Base-by-base conservation (phyloP, 2,888 invertebrate genomes). In the Callosobruchus maculatus region DNA sequence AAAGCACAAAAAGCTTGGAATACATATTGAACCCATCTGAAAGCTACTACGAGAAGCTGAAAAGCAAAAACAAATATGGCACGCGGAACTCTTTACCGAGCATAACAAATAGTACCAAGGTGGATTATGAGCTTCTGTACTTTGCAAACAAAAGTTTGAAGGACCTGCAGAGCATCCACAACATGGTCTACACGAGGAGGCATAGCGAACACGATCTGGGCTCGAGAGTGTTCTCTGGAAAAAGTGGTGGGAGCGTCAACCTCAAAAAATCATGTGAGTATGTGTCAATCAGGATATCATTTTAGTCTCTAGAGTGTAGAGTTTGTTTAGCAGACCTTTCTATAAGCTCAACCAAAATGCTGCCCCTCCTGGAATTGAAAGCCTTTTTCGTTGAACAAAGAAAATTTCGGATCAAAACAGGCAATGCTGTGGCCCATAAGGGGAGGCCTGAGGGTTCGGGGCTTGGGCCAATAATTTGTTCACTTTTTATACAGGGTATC, bases 81-180 rank as follows among this genome's bases (percentile, higher is more conserved):
- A 81, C 75, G 74, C 74, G 76, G 21, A 77, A 68, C 66, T 75
- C 76, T 0, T 71, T 75, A 71, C 71, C 77, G 0, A 68, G 72
- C n/a, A 67, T 74, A 13, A 26, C 31, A 0, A 72, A 26, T 20
- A 71, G 70, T 20, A 22, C 22, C 18, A 49, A 67, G 4, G 71
- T 94, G 49, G 94, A 94, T 87, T 94, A 94, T 84, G 94, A 95
- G 82, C 88, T 94, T 75, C 91, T 94, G 82, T 90, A 88, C 21
- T 84, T 88, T 21, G 83, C 85, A 20, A 87, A 88, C 67, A 87
- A 89, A 7, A 78, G 74, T 22, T 18, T 77, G 67, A 77, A 73
- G 86, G 88, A 90, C 85, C 85, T 87, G 85, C 80, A 78, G 31
- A 79, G 80, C 73, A 73, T 82, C n/a, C 76, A 80, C n/a, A 80